These are phyloP conservation scores for Chaetops frenatus DNA, from an alignment of 2,113 vertebrate species.

Conservation along the genomic window DNA sequence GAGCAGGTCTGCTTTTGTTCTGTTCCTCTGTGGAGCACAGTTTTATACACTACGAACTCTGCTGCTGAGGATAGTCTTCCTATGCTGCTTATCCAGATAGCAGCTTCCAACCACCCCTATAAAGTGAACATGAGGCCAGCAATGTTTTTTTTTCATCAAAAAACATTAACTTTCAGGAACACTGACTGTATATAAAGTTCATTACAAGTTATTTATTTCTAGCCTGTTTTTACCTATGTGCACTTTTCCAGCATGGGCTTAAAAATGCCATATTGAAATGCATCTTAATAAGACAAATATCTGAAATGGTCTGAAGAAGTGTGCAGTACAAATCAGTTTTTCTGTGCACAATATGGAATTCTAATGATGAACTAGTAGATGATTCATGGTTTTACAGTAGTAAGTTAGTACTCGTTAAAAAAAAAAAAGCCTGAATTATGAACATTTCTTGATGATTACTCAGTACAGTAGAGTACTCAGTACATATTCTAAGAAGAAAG, in stretches of 20 bases:
- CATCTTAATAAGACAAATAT: neutral
- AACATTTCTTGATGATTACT: constrained; percentile 23
- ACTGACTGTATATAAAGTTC: too few species aligned
- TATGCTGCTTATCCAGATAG: neutral
- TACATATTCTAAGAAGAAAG: neutral
- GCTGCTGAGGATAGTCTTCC: neutral
- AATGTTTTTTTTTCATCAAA: too few species aligned
- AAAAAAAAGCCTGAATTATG: neutral
- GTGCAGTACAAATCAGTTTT: neutral
- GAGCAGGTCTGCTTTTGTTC: neutral
- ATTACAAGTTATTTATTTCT: too few species aligned
- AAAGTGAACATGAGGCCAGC: neutral
- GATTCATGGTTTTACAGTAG: neutral
- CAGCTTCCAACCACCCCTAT: neutral
- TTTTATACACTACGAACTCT: neutral
- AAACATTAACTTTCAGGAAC: too few species aligned
- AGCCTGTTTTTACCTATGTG: accelerated
- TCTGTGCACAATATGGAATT: neutral
- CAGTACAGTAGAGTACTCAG: constrained; percentile 10
- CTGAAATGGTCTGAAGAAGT: neutral
- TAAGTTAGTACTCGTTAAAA: constrained; percentile 9
- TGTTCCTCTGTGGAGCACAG: neutral
- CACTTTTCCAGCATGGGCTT: neutral
- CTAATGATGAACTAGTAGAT: neutral
- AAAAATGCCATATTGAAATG: neutral